A percentile compares a stretch with the other conserved stretches of the same genome.
phyloP scores from a whole-genome alignment of 2,797 vertebrate genomes.

The Enoplosus armatus region DNA sequence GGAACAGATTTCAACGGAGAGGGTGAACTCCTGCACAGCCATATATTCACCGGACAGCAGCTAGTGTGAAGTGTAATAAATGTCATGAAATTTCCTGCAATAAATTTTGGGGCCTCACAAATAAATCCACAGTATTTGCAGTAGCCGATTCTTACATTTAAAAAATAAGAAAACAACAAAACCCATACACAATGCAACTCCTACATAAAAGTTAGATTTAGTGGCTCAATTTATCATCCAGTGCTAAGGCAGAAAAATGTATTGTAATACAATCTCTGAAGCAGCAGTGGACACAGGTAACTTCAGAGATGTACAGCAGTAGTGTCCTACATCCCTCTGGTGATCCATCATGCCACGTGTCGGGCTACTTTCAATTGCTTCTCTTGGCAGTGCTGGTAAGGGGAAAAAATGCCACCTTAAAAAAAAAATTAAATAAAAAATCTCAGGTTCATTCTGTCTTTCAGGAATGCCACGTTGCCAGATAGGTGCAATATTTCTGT shows the following conservation, averaged over 20 bases:
- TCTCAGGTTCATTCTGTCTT: constrained; percentile 65
- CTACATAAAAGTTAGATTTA: constrained; percentile 56
- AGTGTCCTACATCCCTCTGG: constrained; percentile 68
- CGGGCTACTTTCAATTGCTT: constrained; percentile 72
- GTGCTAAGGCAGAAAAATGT: constrained; percentile 43
- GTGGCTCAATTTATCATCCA: constrained; percentile 69
- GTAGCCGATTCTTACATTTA: constrained; percentile 26
- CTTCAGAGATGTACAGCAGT: constrained; percentile 59
- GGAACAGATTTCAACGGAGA: constrained; percentile 48
- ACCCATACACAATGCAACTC: constrained; percentile 15
- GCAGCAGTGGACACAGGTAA: constrained; percentile 54
- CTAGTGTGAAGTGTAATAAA: constrained; percentile 50
- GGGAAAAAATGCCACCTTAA: constrained; percentile 45
- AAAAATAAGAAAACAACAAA: constrained; percentile 17
- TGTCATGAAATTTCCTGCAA: constrained; percentile 16
- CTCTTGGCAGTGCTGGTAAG: constrained; percentile 54
- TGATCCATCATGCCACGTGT: constrained; percentile 78
- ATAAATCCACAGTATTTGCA: constrained; percentile 20
- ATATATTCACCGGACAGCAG: constrained; percentile 37
- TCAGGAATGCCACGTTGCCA: constrained; percentile 46
- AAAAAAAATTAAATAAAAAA: too few species aligned
- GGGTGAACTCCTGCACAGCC: constrained; percentile 33
- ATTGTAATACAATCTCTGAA: constrained; percentile 64
- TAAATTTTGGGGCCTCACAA: constrained; percentile 23
- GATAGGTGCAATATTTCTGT: constrained; percentile 55